Evolutionary conservation across 2,888 invertebrate genomes (phyloP), one percentile per base, ranked within the genome.

Genomic region (Labia minor): DNA sequence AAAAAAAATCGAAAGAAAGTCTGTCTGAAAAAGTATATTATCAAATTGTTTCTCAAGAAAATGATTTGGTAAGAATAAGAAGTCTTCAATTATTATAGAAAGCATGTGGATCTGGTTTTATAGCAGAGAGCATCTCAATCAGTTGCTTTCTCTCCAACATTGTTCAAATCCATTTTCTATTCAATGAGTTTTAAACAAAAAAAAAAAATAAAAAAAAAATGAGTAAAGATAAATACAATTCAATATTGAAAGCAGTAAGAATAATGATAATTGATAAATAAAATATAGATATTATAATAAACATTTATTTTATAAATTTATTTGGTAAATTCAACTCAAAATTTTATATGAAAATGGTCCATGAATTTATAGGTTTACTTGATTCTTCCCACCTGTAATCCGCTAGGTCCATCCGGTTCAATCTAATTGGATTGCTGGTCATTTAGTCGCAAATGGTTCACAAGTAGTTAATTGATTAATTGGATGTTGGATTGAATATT

Each of bases 41-140:
- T 49, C 49, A 49, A 49, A 49, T 49, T 49, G 49, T 49, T 49
- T 49, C 49, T 49, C 49, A 8, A 49, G 49, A 49, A 49, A 49
- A 49, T 49, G 49, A 49, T 49, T 49, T 49, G 49, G 49, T 49
- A 49, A 49, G n/a, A 49, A 49, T 49, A 49, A 49, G 49, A 49
- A 49, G 49, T 49, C 49, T 49, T 49, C 49, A 49, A 49, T 49
- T 49, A 49, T 49, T 49, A 49, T 11, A 49, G 16, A 49, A 16
- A 11, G 16, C 16, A 16, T 49, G 49, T 11, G 16, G 3, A 11
- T 49, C 49, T 49, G 49, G n/a, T 49, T 49, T 49, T 49, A 49
- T 49, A 49, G 49, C 49, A 49, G 49, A 49, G 49, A 49, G 49
- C 8, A 49, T 49, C 49, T 16, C 49, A 49, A 49, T 49, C 49